Conservation (phyloP, 2,797 vertebrate genomes). For the Sebastes flavidus region DNA sequence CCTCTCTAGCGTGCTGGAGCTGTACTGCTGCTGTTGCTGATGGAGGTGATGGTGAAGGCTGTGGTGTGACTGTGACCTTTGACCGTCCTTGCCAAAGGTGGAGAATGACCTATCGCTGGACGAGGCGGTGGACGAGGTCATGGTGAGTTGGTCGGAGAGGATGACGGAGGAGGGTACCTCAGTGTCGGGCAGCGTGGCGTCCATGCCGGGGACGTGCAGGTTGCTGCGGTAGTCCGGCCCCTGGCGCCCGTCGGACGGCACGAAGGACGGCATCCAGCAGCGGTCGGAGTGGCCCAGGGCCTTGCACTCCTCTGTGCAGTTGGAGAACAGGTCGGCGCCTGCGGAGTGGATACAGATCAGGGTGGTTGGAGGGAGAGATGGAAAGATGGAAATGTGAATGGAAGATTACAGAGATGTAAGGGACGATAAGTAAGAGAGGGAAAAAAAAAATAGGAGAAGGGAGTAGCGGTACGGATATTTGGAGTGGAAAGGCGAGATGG, state of each 20-base stretch:
- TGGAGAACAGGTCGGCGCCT: slow-evolving; percentile 98
- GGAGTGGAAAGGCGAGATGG: slow-evolving; percentile 22
- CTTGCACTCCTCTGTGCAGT: slow-evolving; percentile 99
- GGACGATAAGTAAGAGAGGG: neutral
- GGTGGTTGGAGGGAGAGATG: neutral
- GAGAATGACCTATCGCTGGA: slow-evolving; percentile 97
- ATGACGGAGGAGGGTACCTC: slow-evolving; percentile 91
- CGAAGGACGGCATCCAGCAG: slow-evolving; percentile 99
- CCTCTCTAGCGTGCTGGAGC: slow-evolving; percentile 92
- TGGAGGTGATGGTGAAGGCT: slow-evolving; percentile 81
- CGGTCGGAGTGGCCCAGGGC: slow-evolving; percentile 98
- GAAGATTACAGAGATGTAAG: slow-evolving; percentile 2
- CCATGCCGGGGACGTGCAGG: slow-evolving; percentile 98
- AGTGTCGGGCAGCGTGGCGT: slow-evolving; percentile 96
- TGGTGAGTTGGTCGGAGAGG: slow-evolving; percentile 83
- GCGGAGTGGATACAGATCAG: slow-evolving; percentile 1
- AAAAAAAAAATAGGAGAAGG: neutral
- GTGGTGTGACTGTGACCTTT: slow-evolving; percentile 91
- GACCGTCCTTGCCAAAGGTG: slow-evolving; percentile 97
- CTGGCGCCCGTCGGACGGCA: slow-evolving; percentile 94
- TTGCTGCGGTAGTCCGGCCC: slow-evolving; percentile 99
- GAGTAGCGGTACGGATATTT: neutral
- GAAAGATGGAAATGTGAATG: neutral
- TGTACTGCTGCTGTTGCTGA: slow-evolving; percentile 78
- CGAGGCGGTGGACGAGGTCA: slow-evolving; percentile 70